phyloP scores from a whole-genome alignment of 92 coral and sea anemone genomes.

The Siderastrea siderea region DNA sequence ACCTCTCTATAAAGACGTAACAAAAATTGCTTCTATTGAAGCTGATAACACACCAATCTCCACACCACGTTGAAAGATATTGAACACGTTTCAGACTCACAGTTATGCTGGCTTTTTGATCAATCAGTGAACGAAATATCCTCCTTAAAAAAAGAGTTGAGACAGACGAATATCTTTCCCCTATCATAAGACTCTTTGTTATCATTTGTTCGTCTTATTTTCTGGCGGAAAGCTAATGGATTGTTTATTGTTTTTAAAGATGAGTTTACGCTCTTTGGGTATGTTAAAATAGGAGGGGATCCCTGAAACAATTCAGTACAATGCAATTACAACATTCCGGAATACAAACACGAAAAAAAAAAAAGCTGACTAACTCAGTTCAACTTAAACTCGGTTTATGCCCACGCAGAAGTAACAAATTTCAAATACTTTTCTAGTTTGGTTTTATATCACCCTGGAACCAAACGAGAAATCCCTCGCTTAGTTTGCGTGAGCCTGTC shows the following conservation, averaged over 20 bases:
- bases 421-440: background rate
- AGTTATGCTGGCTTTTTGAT: too few species aligned
- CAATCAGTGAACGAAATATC: too few species aligned
- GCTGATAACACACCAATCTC: background rate
- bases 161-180: background rate
- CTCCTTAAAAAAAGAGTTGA: background rate
- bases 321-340: background rate
- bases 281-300: conserved; percentile 4
- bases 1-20: background rate
- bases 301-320: background rate
- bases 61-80: conserved; percentile 34
- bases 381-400: too few species aligned
- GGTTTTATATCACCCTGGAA: too few species aligned
- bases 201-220: background rate
- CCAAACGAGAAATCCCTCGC: background rate
- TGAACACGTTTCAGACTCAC: background rate
- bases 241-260: background rate
- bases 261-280: background rate
- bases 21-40: background rate
- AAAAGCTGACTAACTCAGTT: background rate
- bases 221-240: background rate
- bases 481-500: conserved; percentile 13
- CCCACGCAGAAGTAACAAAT: background rate
- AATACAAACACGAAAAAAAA: background rate
- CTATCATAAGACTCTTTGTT: background rate